Conservation (phyloP, 2,113 vertebrate genomes). For the Xiphorhynchus elegans region DNA sequence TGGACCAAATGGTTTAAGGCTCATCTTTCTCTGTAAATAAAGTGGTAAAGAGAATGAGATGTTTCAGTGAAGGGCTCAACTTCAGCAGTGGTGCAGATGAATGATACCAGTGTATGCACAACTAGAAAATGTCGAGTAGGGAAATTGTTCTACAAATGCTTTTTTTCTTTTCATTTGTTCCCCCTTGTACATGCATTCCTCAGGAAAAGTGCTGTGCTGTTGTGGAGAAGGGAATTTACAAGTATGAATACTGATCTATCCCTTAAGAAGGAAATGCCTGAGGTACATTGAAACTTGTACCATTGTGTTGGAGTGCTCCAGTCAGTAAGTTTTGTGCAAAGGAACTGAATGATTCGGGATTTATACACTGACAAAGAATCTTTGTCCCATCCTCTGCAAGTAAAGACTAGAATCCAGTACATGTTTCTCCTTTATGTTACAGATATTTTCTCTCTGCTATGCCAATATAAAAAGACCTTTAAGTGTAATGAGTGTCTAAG, state of each 20-base stretch:
- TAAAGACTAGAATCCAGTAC: neutral
- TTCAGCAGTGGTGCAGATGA: neutral
- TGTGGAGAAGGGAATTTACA: neutral
- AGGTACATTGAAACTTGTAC: neutral
- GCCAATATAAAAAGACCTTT: neutral
- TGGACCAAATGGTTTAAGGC: conserved; percentile 18
- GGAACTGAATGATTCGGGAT: neutral
- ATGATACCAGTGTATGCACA: conserved; percentile 42
- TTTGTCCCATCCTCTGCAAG: neutral
- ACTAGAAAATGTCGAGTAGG: conserved; percentile 43
- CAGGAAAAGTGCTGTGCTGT: neutral
- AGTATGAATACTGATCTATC: neutral
- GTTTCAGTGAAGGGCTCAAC: conserved; percentile 41
- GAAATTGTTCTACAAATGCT: conserved; percentile 15
- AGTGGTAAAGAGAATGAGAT: conserved; percentile 48
- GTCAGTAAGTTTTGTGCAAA: neutral
- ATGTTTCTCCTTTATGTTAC: neutral
- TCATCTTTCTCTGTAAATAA: conserved; percentile 66
- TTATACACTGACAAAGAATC: neutral
- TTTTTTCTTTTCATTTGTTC: neutral
- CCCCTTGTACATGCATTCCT: neutral
- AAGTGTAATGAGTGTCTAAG: neutral
- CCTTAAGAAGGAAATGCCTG: neutral
- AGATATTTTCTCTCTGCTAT: neutral
- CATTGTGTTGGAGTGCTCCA: neutral